Evolutionary conservation across 1,140 invertebrate species (phyloP), one percentile per base, ranked within the genome.

Genomic region (Choristoneura fumiferana): DNA sequence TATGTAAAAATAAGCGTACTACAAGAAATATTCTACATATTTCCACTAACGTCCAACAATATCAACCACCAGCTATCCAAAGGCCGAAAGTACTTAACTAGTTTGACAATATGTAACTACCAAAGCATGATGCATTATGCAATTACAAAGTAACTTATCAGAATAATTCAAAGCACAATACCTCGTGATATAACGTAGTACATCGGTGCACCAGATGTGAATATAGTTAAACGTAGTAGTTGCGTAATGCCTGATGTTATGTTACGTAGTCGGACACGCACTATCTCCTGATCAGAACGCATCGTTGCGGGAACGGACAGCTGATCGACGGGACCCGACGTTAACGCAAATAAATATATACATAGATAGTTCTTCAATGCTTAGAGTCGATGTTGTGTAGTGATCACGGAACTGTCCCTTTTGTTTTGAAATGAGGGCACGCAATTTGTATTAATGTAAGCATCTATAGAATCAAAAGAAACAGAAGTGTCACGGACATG

Each of bases 271-370:
- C 73, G 63, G 69, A 73, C 72, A 83, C 77, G 78, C 80, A 81
- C 76, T 79, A 81, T 84, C 79, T 81, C 71, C 67, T 63, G 70
- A 80, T 81, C 76, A 71, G 69, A 79, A 84, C 75, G 71, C 79
- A 82, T 72, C 72, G 72, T 67, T 74, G 67, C 78, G 71, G 71
- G 66, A 75, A 61, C 65, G 39, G 76, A 82, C 78, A 78, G 68
- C 68, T 78, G 73, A 78, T 75, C 71, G 73, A 67, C 65, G 57
- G 62, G 58, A 61, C 52, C 49, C 29, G 17, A 49, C 43, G 17
- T 17, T 49, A 15, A 15, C 52, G 12, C 33, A 36, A 34, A 54
- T 14, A 15, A 10, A 13, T 38, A 8, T 38, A 38, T 38, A 38
- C 10, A 2, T 10, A 36, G 6, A 34, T 34, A 13, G 33, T 35